Evolutionary conservation across 2,888 invertebrate genomes (phyloP).

Genomic region (Marronus borbonicus): DNA sequence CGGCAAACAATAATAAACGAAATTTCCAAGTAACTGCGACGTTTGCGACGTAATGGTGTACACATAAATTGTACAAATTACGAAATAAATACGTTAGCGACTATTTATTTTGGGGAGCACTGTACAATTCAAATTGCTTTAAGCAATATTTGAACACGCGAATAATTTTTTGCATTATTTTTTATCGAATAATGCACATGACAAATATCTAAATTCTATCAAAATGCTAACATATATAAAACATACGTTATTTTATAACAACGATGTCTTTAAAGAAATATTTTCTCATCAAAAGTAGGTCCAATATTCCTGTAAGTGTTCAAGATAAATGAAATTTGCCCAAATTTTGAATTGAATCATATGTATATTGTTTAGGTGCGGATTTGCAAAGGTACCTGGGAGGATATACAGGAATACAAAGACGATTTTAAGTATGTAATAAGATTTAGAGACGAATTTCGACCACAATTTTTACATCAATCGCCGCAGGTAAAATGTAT

Average conservation of each 20-base stretch:
- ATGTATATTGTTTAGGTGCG: slow-evolving; percentile 13
- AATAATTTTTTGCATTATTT: background rate
- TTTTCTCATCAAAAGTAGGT: background rate
- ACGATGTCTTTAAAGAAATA: slow-evolving; percentile 5
- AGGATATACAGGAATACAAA: slow-evolving; percentile 64
- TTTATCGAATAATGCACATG: background rate
- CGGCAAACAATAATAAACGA: too few relatives aligned
- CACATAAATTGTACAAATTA: background rate
- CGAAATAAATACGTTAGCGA: slow-evolving; percentile 52
- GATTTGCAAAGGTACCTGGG: slow-evolving; percentile 55
- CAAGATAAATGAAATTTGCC: background rate
- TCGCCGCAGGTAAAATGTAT: slow-evolving; percentile 64
- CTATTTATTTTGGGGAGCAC: background rate
- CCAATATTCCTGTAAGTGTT: background rate
- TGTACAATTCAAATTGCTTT: background rate
- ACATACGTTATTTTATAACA: background rate
- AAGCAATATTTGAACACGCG: background rate
- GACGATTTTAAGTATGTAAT: slow-evolving; percentile 65
- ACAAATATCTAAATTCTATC: slow-evolving; percentile 10
- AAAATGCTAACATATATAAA: background rate
- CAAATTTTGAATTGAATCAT: background rate
- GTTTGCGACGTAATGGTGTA: too few relatives aligned
- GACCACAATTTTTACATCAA: slow-evolving; percentile 64
- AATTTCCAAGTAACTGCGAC: too few relatives aligned
- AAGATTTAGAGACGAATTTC: slow-evolving; percentile 61